phyloP scores from a whole-genome alignment of 2,888 invertebrate genomes.

The Limnephilus lunatus region DNA sequence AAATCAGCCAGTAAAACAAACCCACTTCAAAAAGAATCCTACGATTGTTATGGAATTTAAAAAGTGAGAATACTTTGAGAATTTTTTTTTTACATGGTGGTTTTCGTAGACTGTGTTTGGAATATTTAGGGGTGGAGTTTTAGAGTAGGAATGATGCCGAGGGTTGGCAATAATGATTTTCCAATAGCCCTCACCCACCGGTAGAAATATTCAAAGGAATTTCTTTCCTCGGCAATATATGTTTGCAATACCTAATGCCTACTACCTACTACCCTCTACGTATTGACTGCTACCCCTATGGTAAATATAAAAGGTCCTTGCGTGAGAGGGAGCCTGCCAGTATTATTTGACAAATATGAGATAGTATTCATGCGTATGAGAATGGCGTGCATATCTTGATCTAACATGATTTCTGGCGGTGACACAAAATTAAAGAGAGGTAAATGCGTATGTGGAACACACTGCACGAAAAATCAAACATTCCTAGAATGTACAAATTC shows the following conservation, averaged over 20 bases:
- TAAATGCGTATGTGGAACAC: background rate
- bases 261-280: background rate
- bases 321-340: conserved; percentile 29
- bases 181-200: conserved; percentile 51
- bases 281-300: conserved; percentile 27
- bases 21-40: background rate
- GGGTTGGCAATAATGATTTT: conserved; percentile 56
- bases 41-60: background rate
- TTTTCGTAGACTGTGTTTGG: background rate
- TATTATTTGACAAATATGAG: conserved; percentile 43
- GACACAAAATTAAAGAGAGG: background rate
- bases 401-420: conserved; percentile 6
- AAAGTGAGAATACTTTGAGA: background rate
- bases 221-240: conserved; percentile 46
- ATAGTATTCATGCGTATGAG: conserved; percentile 34
- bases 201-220: conserved; percentile 56
- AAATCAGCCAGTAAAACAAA: background rate
- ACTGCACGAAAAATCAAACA: background rate
- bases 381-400: conserved; percentile 21
- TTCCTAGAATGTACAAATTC: background rate
- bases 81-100: background rate
- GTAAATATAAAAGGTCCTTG: conserved; percentile 40
- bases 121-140: background rate
- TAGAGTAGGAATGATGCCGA: conserved; percentile 33
- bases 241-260: conserved; percentile 45